phyloP scores from a whole-genome alignment of 2,888 invertebrate genomes.

The Drosophila aldrichi region DNA sequence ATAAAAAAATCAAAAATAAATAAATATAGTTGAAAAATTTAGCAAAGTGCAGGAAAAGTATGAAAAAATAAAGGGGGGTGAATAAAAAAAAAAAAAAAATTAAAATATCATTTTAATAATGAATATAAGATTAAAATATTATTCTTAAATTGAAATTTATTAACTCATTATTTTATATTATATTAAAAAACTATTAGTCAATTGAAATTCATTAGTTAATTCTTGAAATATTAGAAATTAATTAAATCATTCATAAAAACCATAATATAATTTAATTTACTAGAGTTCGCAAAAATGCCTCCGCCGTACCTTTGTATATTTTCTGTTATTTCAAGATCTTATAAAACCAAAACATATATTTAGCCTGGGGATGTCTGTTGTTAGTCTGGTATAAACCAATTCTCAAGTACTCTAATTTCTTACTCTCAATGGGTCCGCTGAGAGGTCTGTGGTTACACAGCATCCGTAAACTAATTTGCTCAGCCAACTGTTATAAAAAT shows the following conservation, averaged over 20 bases:
- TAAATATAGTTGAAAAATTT: too few species aligned
- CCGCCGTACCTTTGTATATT: too few species aligned
- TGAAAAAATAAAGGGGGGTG: too few species aligned
- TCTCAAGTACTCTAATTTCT: background rate
- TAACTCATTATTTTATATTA: too few species aligned
- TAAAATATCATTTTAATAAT: too few species aligned
- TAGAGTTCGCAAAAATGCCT: background rate
- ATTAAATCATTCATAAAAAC: background rate
- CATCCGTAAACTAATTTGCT: constrained; percentile 53
- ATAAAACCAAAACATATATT: background rate
- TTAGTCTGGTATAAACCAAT: constrained; percentile 4
- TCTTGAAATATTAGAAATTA: background rate
- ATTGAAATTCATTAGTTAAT: too few species aligned
- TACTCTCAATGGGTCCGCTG: constrained; percentile 10
- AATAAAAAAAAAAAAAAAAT: too few species aligned
- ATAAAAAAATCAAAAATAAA: too few species aligned
- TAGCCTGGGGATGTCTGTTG: background rate
- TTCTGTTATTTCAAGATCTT: background rate
- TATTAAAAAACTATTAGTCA: too few species aligned
- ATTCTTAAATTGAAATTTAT: too few species aligned
- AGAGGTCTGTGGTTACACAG: constrained; percentile 41
- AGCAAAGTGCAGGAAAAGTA: too few species aligned
- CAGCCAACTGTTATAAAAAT: constrained; percentile 68
- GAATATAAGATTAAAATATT: too few species aligned
- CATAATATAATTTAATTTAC: background rate